phyloP scores from a whole-genome alignment of 2,888 invertebrate genomes.

The Thymelicus lineola region DNA sequence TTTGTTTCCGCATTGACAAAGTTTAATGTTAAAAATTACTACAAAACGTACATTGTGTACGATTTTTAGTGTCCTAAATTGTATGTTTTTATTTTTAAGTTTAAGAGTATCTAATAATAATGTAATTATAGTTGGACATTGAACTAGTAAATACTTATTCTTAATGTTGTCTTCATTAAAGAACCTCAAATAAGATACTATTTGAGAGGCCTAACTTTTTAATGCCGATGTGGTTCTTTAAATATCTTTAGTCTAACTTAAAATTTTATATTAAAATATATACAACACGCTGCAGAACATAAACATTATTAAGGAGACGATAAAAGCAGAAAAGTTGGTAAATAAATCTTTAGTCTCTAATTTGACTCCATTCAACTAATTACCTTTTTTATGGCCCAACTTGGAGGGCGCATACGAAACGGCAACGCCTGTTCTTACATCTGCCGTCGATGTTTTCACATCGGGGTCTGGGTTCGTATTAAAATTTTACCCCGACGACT shows the following conservation, averaged over 20 bases:
- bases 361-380: slow-evolving; percentile 39
- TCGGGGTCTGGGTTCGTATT: slow-evolving; percentile 55
- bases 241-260: not conserved
- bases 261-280: not conserved
- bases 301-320: slow-evolving; percentile 2
- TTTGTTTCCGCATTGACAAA: not conserved
- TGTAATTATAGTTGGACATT: too few relatives aligned
- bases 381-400: slow-evolving; percentile 56
- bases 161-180: too few relatives aligned
- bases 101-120: too few relatives aligned
- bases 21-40: not conserved
- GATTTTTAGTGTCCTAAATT: not conserved
- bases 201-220: too few relatives aligned
- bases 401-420: slow-evolving; percentile 40
- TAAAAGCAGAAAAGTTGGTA: slow-evolving; percentile 19
- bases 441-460: slow-evolving; percentile 64
- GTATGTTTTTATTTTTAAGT: not conserved
- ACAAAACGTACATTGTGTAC: not conserved
- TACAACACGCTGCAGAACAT: not conserved
- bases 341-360: slow-evolving; percentile 34
- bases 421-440: slow-evolving; percentile 47
- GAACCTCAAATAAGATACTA: too few relatives aligned
- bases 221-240: not conserved
- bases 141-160: too few relatives aligned
- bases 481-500: slow-evolving; percentile 65